Percentiles rank a stretch among this genome's conserved stretches.
Conservation (phyloP, 2,888 invertebrate species). For the Cephus rjabovi region DNA sequence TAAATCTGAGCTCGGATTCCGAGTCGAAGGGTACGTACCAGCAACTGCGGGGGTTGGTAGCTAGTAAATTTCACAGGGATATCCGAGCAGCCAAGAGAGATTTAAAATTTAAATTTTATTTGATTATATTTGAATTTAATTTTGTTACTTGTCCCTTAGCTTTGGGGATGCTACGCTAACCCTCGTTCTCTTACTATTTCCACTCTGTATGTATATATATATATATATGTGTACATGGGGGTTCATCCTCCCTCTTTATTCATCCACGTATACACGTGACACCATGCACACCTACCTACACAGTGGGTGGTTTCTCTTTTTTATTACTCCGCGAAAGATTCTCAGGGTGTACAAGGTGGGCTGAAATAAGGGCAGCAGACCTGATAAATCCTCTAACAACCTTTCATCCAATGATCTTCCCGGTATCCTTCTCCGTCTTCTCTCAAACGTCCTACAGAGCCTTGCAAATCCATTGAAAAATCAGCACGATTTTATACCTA, state of each 20-base stretch:
- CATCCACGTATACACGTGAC: background rate
- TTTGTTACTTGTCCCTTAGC: conserved; percentile 41
- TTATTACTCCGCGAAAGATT: conserved; percentile 25
- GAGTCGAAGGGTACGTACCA: conserved; percentile 30
- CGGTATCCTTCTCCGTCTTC: background rate
- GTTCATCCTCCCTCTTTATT: background rate
- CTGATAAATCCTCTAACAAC: background rate
- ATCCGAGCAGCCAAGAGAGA: conserved; percentile 45
- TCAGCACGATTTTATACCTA: background rate
- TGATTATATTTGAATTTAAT: conserved; percentile 68
- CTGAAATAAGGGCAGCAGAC: background rate
- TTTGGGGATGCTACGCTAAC: background rate
- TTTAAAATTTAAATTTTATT: conserved; percentile 67
- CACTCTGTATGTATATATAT: background rate
- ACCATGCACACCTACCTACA: background rate
- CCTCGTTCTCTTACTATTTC: background rate
- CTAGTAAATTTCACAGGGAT: conserved; percentile 48
- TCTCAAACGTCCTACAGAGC: background rate
- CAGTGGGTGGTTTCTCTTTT: conserved; percentile 39
- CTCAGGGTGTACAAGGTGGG: background rate
- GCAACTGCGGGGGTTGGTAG: conserved; percentile 26
- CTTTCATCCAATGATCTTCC: background rate
- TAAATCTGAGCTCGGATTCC: conserved; percentile 20
- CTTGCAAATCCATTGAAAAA: background rate
- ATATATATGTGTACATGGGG: background rate